These are phyloP conservation scores for Hypomesus transpacificus DNA, from an alignment of 2,113 vertebrate genomes.

Conservation along the genomic window DNA sequence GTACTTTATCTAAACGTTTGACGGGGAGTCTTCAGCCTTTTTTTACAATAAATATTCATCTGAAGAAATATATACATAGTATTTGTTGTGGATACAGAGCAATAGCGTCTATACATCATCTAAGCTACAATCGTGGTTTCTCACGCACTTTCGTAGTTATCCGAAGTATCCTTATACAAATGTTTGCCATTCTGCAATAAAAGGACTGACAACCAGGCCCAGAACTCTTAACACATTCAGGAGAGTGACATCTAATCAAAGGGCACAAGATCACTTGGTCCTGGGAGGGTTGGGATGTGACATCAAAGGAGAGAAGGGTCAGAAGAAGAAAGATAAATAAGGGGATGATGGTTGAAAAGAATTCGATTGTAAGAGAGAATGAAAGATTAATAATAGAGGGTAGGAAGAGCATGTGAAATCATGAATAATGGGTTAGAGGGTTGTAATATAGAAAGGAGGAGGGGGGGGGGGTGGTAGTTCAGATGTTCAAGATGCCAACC, in stretches of 20 bases:
- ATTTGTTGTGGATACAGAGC: too few species aligned
- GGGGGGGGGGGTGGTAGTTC: not conserved
- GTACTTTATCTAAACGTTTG: too few species aligned
- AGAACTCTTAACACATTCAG: constrained; percentile 28
- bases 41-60: too few species aligned
- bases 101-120: too few species aligned
- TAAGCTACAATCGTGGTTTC: too few species aligned
- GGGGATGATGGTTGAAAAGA: not conserved
- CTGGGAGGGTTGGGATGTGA: not conserved
- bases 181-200: not conserved
- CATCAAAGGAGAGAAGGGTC: not conserved
- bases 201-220: not conserved
- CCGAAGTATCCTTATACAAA: not conserved
- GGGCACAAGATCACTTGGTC: constrained; percentile 10
- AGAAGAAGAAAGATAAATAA: not conserved
- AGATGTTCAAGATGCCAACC: not conserved
- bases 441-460: not conserved
- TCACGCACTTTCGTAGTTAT: not conserved
- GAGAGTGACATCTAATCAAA: constrained; percentile 25
- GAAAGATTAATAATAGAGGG: not conserved
- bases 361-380: too few species aligned
- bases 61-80: too few species aligned
- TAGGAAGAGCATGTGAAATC: not conserved
- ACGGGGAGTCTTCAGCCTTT: too few species aligned
- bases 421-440: not conserved